Base-by-base conservation (phyloP, 2,113 vertebrate genomes). In the Nerophis ophidion region DNA sequence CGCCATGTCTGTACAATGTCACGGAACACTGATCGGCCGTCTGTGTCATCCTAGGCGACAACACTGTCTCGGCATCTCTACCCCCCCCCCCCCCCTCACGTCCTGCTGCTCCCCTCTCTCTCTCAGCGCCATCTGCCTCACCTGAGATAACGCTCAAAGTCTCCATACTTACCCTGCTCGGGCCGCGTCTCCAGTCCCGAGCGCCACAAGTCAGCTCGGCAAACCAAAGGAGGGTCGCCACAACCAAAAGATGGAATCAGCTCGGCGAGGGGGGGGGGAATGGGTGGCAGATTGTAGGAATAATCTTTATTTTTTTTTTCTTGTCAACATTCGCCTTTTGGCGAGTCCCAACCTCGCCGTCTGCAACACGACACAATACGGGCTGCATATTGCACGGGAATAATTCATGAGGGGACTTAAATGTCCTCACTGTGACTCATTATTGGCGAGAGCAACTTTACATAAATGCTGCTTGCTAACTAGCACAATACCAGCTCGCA, bases 251-350 rank as follows among this genome's bases (percentile, higher is more conserved):
- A 79, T 63, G 70, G 66, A 66, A 71, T 66, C 62, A 56, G 63
- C 52, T 57, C 64, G 61, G 68, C 57, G 68, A 76, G 84, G 80
- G 19, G 42, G 42, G 83, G 81, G 78, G 83, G 80, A 78, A 83
- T 71, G 42, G 38, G 19, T 79, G 60, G 76, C 46, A 51, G n/a
- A 75, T 50, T 64, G 74, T 72, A 72, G 78, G 76, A 51, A 63
- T 67, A 53, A 57, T 45, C 65, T 60, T 63, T 44, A 2, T 11
- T 44, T 11, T 8, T 42, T 44, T 44, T 44, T 44, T 44, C 40
- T 44, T 44, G 12, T 44, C 40, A 44, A 44, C 10, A 12, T 44
- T 19, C 16, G 47, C 58, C 58, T 52, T 55, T 17, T 49, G 7
- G n/a, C 14, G 8, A 66, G 36, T 54, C 53, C 4, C 38, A 44